Evolutionary conservation across 2,797 vertebrate species (phyloP), one percentile per base, ranked within the genome.

Genomic region (Bucorvus abyssinicus): DNA sequence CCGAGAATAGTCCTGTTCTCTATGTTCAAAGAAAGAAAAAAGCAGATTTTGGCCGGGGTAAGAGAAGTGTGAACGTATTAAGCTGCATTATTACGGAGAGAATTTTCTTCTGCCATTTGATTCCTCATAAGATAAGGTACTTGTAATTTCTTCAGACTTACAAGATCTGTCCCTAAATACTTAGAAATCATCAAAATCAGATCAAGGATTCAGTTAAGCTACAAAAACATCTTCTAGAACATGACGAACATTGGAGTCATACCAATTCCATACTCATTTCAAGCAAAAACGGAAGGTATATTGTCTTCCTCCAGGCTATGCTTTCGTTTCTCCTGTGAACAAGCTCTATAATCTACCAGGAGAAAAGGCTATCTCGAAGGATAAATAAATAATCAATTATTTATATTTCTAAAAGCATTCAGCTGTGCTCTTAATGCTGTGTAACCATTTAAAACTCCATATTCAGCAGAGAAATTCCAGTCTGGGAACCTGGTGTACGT

Each of bases 361-460:
- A 95, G 92, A 90, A 95, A 79, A 91, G 77, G 89, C 84, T 94
- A 90, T 91, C 84, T 95, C 93, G 86, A 84, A 91, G 75, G 89
- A 76, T 93, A 96, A 95, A 96, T 95, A 97, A 96, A 94, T 89
- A 87, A 96, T 97, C 85, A 94, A 94, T 94, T 95, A 95, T 97
- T 97, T 96, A 93, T 91, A 45, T 92, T 90, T 94, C 89, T 95
- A 93, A 95, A 96, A 97, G 92, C 83, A 85, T 93, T 96, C 90
- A 89, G 80, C 92, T 92, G 68, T 65, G 64, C 79, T 94, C 64
- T 94, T 87, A 80, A 60, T 91, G 84, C 87, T 94, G 65, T 56
- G 59, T 50, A 94, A 81, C 92, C 84, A 59, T 89, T 94, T 92
- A 60, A 90, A 90, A 95, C 87, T 65, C 84, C 10, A 10, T 76